Percentiles rank a stretch among this genome's conserved stretches.
These are phyloP conservation scores for Euglossa dilemma DNA, from an alignment of 1,140 invertebrate genomes.

Conservation along the genomic window DNA sequence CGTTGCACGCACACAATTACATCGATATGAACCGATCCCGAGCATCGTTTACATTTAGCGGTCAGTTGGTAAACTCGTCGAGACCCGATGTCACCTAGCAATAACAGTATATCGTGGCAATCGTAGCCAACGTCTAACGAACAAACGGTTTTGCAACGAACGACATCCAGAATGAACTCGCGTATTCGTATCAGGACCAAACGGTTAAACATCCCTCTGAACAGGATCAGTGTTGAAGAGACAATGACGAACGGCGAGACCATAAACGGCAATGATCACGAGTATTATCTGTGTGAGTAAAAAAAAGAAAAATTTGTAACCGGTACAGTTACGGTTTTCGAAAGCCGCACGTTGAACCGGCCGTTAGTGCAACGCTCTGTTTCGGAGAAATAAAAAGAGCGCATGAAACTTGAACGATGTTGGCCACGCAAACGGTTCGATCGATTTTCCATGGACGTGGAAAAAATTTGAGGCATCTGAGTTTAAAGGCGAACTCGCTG, in stretches of 20 bases:
- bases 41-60: slow-evolving; percentile 33
- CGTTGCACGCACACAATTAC: not conserved
- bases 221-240: not conserved
- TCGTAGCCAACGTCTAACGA: not conserved
- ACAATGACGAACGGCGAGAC: not conserved
- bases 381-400: not conserved
- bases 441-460: slow-evolving; percentile 8
- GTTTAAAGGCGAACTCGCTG: slow-evolving; percentile 8
- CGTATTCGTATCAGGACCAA: not conserved
- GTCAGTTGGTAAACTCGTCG: slow-evolving; percentile 38
- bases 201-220: not conserved
- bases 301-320: not conserved
- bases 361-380: not conserved
- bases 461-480: not conserved
- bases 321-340: not conserved
- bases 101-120: slow-evolving; percentile 12
- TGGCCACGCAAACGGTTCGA: not conserved
- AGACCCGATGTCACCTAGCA: slow-evolving; percentile 6
- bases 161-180: slow-evolving; percentile 7
- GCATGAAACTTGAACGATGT: not conserved
- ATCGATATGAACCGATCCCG: not conserved
- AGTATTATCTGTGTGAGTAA: slow-evolving; percentile 30
- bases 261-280: not conserved
- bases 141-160: not conserved
- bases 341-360: not conserved